Conservation (phyloP, 2,113 vertebrate species). For the Cygnus atratus region DNA sequence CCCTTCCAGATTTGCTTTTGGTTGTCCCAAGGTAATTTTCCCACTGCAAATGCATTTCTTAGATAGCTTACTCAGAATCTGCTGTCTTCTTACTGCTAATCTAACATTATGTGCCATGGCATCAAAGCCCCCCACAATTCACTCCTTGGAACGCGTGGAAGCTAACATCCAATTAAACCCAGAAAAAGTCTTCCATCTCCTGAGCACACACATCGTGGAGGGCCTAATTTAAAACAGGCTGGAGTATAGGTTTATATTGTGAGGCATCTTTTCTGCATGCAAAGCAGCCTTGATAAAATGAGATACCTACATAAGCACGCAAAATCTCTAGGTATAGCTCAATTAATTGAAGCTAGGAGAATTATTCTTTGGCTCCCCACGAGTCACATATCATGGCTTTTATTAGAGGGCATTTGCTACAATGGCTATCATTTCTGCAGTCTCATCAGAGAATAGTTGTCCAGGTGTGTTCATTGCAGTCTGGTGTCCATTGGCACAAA, state of each 20-base stretch:
- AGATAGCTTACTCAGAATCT: background rate
- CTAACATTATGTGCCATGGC: background rate
- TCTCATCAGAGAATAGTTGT: constrained; percentile 40
- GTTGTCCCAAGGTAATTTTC: constrained; percentile 1
- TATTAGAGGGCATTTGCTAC: constrained; percentile 12
- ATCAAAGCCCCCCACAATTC: constrained; percentile 44
- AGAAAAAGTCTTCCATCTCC: constrained; percentile 45
- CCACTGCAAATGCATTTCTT: background rate
- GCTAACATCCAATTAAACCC: constrained; percentile 51
- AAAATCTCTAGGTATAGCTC: constrained; percentile 47
- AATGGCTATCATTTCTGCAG: background rate
- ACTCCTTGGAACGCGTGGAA: constrained; percentile 10
- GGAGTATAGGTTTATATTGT: constrained; percentile 12
- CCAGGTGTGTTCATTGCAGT: constrained; percentile 47
- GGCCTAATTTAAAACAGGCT: constrained; percentile 55
- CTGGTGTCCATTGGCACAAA: constrained; percentile 38
- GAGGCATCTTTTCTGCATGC: constrained; percentile 47
- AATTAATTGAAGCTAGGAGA: constrained; percentile 62
- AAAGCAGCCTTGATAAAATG: constrained; percentile 47
- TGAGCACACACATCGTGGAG: constrained; percentile 6
- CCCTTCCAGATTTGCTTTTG: constrained; percentile 10
- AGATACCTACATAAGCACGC: constrained; percentile 24
- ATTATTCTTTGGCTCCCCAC: constrained; percentile 27
- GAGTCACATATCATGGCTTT: constrained; percentile 21
- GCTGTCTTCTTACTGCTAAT: constrained; percentile 11